Evolutionary conservation across 35 echinoderm and acorn worm species (phyloP).

Genomic region (Ptychodera flava): DNA sequence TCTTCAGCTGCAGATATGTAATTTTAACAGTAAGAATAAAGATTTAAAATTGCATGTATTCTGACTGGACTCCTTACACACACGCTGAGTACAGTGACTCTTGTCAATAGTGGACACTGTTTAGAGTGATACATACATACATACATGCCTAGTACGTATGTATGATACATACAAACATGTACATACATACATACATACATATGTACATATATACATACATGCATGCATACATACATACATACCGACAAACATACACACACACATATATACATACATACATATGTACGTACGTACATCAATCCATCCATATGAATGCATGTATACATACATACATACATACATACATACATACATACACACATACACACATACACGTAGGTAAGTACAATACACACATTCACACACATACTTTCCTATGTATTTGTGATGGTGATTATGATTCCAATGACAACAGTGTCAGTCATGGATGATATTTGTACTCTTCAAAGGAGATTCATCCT

Average conservation of each 20-base stretch:
- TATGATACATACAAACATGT: background rate
- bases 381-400: background rate
- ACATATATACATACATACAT: background rate
- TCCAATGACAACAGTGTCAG: background rate
- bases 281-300: background rate
- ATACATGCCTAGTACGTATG: no score
- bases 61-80: no score
- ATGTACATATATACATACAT: background rate
- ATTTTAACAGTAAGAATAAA: no score
- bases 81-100: no score
- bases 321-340: background rate
- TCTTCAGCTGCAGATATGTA: no score
- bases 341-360: background rate
- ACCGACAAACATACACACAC: background rate
- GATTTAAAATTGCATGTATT: no score
- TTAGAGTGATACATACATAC: no score
- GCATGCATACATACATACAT: background rate
- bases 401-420: background rate
- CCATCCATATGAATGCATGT: background rate
- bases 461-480: background rate
- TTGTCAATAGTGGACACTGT: no score
- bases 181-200: background rate
- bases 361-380: background rate
- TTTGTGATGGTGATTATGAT: background rate
- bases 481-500: background rate